A percentile compares a stretch with the other conserved stretches of the same genome.
Evolutionary conservation across 1,140 invertebrate species (phyloP).

Genomic region (Listronotus bonariensis): DNA sequence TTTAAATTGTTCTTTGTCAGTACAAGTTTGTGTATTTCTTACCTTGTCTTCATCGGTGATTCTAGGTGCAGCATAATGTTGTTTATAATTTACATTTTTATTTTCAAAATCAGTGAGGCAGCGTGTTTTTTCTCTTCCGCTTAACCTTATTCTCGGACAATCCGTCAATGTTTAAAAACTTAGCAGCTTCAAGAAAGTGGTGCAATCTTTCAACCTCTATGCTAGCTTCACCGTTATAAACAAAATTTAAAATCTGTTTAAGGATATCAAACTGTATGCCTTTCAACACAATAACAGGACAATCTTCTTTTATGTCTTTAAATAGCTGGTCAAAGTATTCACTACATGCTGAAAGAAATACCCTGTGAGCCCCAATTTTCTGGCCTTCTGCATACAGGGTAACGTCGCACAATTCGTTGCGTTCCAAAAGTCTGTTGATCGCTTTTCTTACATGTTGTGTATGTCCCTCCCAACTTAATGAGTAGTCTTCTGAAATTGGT

Average conservation of each 20-base stretch:
- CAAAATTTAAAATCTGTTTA: constrained; percentile 80
- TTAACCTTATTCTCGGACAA: constrained; percentile 21
- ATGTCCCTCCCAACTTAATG: constrained; percentile 77
- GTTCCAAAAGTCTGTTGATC: constrained; percentile 74
- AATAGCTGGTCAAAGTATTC: constrained; percentile 83
- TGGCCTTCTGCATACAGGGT: constrained; percentile 83
- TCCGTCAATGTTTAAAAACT: constrained; percentile 62
- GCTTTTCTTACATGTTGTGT: constrained; percentile 74
- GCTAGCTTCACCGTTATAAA: constrained; percentile 72
- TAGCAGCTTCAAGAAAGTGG: constrained; percentile 68
- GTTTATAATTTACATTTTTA: too few species aligned
- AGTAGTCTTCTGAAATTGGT: constrained; percentile 3
- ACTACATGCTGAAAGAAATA: constrained; percentile 83
- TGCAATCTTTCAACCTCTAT: constrained; percentile 67
- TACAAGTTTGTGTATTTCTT: too few species aligned
- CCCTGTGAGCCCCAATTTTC: constrained; percentile 81
- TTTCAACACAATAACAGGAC: constrained; percentile 84
- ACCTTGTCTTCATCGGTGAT: too few species aligned
- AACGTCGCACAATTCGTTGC: constrained; percentile 84
- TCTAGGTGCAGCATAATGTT: too few species aligned
- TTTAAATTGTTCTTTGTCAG: too few species aligned
- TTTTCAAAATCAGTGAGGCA: neutral
- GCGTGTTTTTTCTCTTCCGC: neutral
- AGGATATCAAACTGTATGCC: constrained; percentile 83
- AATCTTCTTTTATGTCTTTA: constrained; percentile 82